Percentiles rank a stretch among this genome's conserved stretches.
phyloP scores from a whole-genome alignment of 2,888 invertebrate genomes.

The Bimastos eiseni region DNA sequence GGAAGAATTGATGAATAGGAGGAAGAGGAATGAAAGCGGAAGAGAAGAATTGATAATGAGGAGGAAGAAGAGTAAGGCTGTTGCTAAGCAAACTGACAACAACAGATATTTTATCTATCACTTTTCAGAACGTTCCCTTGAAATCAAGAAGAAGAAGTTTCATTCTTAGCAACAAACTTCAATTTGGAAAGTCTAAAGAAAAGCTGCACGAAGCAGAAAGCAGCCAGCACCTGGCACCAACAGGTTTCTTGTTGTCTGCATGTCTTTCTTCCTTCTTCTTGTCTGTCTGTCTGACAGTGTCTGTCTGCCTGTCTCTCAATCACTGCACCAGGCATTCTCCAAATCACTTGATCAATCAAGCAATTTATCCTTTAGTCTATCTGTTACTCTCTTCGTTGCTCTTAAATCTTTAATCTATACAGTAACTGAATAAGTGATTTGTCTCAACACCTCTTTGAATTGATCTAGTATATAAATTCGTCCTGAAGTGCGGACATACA shows the following conservation, averaged over 20 bases:
- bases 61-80: background rate
- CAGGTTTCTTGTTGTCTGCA: background rate
- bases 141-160: background rate
- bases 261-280: background rate
- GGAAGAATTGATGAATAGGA: no score
- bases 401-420: no score
- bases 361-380: background rate
- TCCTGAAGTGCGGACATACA: no score
- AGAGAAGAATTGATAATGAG: background rate
- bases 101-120: background rate
- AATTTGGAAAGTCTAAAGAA: constrained; percentile 7
- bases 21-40: no score
- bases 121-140: background rate
- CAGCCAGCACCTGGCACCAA: background rate
- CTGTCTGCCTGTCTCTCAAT: background rate
- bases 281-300: background rate
- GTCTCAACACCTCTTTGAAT: no score
- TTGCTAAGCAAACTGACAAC: background rate
- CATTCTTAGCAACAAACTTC: background rate
- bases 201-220: background rate
- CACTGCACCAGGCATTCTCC: background rate
- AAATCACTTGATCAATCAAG: background rate
- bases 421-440: no score
- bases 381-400: no score
- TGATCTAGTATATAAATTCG: no score